Base-by-base conservation (phyloP, 2,888 invertebrate species). In the Rotaria magnacalcarata region DNA sequence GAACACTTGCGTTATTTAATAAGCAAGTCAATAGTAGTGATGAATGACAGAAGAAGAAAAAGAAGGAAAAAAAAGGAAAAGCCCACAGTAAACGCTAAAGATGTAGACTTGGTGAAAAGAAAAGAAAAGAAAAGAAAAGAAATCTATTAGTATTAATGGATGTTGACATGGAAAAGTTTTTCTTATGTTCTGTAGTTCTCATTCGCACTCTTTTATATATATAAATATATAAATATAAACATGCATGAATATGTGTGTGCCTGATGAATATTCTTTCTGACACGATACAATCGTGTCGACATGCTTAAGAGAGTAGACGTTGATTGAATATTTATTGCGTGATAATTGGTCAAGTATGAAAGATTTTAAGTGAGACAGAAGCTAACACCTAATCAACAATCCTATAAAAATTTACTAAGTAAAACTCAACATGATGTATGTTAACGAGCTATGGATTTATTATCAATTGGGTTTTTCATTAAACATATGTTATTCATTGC, bases 191-290 rank as follows among this genome's bases (percentile, higher is more conserved):
- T 67, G 67, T 67, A 67, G 34, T 67, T 67, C 67, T 67, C 67
- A 19, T 67, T 67, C 34, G 67, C 34, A 67, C 34, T 41, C 34
- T 16, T 34, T 19, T 19, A 19, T 67, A 34, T 67, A 67, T 67
- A 41, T 19, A n/a, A n/a, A 41, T 67, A 27, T 34, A 16, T 10
- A 67, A 5, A n/a, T 19, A 34, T 19, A 67, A 41, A 16, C 34
- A 67, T 4, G 67, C 67, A 5, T 67, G 67, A 67, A 41, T 67
- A 67, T 67, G 27, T 34, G 67, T 34, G 34, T 34, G 67, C 34
- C 67, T 67, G 67, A 67, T 67, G 34, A 67, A 67, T 41, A 67
- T 41, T 67, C 67, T 67, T 67, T 34, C 67, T 19, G 67, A 67
- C 41, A 67, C 67, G 67, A 67, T 67, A 67, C 11, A 67, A 67